These are phyloP conservation scores for Sterrhoptilus dennistouni DNA, from an alignment of 2,113 vertebrate species.

Conservation along the genomic window DNA sequence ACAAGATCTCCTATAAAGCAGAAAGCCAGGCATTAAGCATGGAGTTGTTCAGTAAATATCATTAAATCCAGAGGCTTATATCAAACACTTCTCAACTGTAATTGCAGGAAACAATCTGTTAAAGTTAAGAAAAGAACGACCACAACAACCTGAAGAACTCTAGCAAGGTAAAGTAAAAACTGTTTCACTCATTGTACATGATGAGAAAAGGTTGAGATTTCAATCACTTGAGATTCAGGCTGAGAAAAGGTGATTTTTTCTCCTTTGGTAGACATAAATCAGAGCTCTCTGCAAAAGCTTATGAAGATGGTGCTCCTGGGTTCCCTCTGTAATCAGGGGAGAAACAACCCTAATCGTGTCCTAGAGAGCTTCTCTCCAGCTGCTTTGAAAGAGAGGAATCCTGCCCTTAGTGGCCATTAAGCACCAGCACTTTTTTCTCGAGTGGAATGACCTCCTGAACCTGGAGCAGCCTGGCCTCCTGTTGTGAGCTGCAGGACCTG, in stretches of 20 bases:
- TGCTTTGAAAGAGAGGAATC: not conserved
- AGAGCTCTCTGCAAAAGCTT: not conserved
- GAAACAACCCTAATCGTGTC: not conserved
- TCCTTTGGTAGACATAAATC: not conserved
- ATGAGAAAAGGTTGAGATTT: not conserved
- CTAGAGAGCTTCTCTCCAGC: not conserved
- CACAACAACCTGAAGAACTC: not conserved
- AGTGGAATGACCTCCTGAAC: constrained; percentile 51
- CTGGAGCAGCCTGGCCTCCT: accelerated
- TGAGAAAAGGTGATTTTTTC: not conserved
- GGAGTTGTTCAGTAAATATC: not conserved
- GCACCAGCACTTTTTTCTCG: not conserved
- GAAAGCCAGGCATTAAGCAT: not conserved
- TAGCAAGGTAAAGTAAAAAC: not conserved
- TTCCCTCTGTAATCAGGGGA: not conserved
- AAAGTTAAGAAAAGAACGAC: not conserved
- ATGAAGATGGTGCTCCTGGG: not conserved
- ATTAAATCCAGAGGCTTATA: not conserved
- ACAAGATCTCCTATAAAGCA: not conserved
- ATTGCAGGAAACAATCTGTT: not conserved
- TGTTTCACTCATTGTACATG: accelerated
- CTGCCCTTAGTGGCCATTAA: constrained; percentile 23
- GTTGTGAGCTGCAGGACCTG: not conserved
- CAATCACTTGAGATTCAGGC: not conserved
- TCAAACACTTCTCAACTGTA: not conserved